A percentile compares a stretch with the other conserved stretches of the same genome.
phyloP scores from a whole-genome alignment of 2,797 vertebrate species.

The Rachycentron canadum region DNA sequence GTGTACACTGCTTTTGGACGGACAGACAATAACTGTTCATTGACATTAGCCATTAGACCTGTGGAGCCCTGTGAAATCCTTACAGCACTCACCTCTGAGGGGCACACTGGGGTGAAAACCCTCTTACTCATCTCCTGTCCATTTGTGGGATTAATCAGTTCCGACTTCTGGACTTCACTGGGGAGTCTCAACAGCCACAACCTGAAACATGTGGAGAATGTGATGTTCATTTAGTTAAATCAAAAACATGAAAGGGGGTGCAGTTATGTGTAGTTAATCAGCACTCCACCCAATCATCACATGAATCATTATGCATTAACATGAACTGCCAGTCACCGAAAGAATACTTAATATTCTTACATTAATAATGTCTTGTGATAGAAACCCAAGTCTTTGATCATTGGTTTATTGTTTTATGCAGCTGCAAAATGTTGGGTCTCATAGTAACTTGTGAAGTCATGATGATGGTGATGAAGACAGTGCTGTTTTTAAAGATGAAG shows the following conservation, averaged over 20 bases:
- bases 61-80: not conserved
- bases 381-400: not conserved
- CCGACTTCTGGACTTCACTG: not conserved
- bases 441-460: not conserved
- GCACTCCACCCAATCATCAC: not conserved
- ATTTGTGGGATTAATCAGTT: constrained; percentile 4
- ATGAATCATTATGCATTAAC: not conserved
- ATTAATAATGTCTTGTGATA: not conserved
- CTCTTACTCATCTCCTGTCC: not conserved
- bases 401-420: not conserved
- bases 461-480: not conserved
- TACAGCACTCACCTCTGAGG: constrained; percentile 1
- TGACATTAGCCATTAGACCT: not conserved
- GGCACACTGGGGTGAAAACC: not conserved
- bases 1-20: too few species aligned
- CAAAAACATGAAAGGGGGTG: not conserved
- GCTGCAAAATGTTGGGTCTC: not conserved
- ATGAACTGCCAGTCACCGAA: not conserved
- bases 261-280: not conserved
- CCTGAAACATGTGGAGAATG: not conserved
- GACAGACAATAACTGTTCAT: not conserved
- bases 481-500: not conserved
- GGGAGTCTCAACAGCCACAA: not conserved
- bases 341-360: not conserved
- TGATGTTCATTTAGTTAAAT: not conserved